phyloP scores from a whole-genome alignment of 1,140 invertebrate genomes.

The Melitaea cinxia region DNA sequence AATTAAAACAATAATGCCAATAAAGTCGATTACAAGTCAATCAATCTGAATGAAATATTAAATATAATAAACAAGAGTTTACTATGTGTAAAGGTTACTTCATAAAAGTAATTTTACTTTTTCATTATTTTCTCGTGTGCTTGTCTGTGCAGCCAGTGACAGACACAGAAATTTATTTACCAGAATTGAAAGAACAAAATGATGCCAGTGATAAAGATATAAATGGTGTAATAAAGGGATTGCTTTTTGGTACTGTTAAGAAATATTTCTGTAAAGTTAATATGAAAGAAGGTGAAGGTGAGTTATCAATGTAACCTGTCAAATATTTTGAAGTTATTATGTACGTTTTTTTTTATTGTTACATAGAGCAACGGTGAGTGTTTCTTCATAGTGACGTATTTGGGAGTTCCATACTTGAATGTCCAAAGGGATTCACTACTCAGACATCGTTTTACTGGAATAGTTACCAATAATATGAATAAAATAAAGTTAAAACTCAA shows the following conservation, averaged over 20 bases:
- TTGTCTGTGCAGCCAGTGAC: neutral
- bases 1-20: neutral
- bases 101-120: slow-evolving; percentile 32
- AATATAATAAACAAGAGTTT: neutral
- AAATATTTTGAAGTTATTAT: no score
- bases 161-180: slow-evolving; percentile 2
- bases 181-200: slow-evolving; percentile 15
- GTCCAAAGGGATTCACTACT: no score
- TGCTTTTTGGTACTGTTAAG: slow-evolving; percentile 27
- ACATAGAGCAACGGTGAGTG: no score
- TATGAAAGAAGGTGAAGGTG: slow-evolving; percentile 1
- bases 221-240: slow-evolving; percentile 16
- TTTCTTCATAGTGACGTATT: no score
- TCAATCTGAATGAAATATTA: neutral
- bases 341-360: neutral
- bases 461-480: no score
- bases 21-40: neutral
- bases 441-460: no score
- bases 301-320: neutral
- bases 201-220: neutral
- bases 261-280: slow-evolving; percentile 30
- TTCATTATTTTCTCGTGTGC: slow-evolving; percentile 32
- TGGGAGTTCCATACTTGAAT: no score
- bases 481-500: no score
- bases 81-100: slow-evolving; percentile 24